A percentile compares a stretch with the other conserved stretches of the same genome.
Conservation (phyloP, 2,797 vertebrate species). For the Muscicapa striata region DNA sequence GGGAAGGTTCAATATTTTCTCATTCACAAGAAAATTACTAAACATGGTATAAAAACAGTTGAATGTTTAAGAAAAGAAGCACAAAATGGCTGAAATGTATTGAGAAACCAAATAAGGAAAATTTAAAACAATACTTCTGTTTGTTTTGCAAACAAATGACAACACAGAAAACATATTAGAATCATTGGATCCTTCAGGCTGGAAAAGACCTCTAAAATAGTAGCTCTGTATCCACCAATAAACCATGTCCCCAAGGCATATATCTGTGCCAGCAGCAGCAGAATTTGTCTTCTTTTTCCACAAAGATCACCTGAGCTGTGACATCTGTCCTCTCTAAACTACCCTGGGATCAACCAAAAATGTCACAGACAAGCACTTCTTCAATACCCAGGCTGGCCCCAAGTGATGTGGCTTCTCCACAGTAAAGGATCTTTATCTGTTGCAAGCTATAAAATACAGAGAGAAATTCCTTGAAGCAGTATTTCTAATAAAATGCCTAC, state of each 20-base stretch:
- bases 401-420: background rate
- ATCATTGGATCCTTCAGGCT: background rate
- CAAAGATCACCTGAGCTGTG: background rate
- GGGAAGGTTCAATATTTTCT: background rate
- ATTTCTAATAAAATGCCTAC: background rate
- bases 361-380: background rate
- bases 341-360: background rate
- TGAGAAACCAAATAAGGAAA: background rate
- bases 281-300: background rate
- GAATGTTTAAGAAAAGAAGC: background rate
- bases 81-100: background rate
- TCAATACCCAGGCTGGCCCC: background rate
- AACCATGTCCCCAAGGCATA: background rate
- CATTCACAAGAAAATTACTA: background rate
- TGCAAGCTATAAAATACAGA: background rate
- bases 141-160: background rate
- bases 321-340: background rate
- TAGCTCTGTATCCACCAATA: background rate
- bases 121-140: background rate
- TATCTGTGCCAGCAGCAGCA: background rate
- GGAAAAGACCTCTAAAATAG: background rate
- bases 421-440: background rate
- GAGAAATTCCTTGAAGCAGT: background rate
- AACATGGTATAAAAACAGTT: rapidly evolving
- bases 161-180: background rate